Evolutionary conservation across 2,888 invertebrate genomes (phyloP).

Genomic region (Mythimna impura): DNA sequence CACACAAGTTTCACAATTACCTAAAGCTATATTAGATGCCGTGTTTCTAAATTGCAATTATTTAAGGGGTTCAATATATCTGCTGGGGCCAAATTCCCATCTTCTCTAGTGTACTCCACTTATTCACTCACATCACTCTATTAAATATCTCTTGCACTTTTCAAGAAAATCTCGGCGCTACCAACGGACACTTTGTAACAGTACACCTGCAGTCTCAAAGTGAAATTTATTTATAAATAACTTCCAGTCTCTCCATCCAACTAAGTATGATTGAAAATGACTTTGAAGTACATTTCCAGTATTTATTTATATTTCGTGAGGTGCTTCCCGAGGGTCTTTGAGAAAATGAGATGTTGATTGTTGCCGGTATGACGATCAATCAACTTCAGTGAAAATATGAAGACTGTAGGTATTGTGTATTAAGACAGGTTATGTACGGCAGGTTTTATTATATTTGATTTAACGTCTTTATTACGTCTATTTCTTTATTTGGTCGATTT

Average conservation of each 20-base stretch:
- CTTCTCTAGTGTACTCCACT: too few species aligned
- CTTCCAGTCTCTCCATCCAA: not conserved
- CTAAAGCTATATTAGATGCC: too few species aligned
- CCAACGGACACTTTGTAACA: constrained; percentile 5
- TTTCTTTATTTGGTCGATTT: not conserved
- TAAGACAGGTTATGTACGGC: not conserved
- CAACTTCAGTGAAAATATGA: constrained; percentile 39
- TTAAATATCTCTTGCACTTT: constrained; percentile 1
- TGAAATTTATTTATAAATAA: constrained; percentile 21
- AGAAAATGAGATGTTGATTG: constrained; percentile 26
- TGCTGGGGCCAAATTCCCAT: too few species aligned
- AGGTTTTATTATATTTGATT: constrained; percentile 33
- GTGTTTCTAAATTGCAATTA: too few species aligned
- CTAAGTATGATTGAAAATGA: constrained; percentile 39
- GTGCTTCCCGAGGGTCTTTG: constrained; percentile 3
- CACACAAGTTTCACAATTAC: too few species aligned
- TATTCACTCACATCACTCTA: too few species aligned
- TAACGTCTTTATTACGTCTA: constrained; percentile 4
- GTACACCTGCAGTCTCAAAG: constrained; percentile 13
- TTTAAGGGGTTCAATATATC: too few species aligned
- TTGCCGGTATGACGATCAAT: constrained; percentile 34
- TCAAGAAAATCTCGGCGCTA: constrained; percentile 3
- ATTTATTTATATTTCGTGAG: constrained; percentile 29
- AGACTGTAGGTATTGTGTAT: not conserved
- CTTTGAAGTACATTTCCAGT: constrained; percentile 23